Percentiles rank a stretch among this genome's conserved stretches.
These are phyloP conservation scores for Phrynocephalus versicolor DNA, from an alignment of 2,113 vertebrate species.

Conservation along the genomic window DNA sequence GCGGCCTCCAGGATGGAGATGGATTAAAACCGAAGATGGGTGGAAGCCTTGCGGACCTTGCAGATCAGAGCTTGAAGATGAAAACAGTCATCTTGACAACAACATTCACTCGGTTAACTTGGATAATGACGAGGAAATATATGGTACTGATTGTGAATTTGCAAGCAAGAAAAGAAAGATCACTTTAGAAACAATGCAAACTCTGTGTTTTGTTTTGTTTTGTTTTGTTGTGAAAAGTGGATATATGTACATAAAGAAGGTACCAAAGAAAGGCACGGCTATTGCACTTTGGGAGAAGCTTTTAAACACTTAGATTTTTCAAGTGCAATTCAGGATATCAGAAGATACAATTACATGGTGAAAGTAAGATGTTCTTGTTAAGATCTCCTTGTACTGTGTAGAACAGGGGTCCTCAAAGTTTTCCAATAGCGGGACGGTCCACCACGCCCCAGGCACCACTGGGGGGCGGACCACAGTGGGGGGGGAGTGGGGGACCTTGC, in stretches of 20 bases:
- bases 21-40: conserved; percentile 95
- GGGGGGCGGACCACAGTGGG: no score
- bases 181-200: conserved; percentile 85
- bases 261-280: conserved; percentile 94
- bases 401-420: no score
- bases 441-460: no score
- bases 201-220: conserved; percentile 49
- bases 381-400: conserved; percentile 52
- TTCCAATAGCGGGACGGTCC: no score
- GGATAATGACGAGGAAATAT: conserved; percentile 70
- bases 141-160: conserved; percentile 76
- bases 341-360: conserved; percentile 94
- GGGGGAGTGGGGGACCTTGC: no score
- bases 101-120: conserved; percentile 55
- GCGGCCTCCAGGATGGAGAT: conserved; percentile 96
- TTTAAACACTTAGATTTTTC: conserved; percentile 97
- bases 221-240: conserved; percentile 93
- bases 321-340: conserved; percentile 92
- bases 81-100: conserved; percentile 61
- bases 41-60: conserved; percentile 90
- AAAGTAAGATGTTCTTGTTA: conserved; percentile 83
- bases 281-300: conserved; percentile 95
- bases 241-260: conserved; percentile 96
- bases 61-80: conserved; percentile 73
- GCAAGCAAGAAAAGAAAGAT: conserved; percentile 89